Base-by-base conservation (phyloP, 2,113 vertebrate species). In the Todiramphus chloris region DNA sequence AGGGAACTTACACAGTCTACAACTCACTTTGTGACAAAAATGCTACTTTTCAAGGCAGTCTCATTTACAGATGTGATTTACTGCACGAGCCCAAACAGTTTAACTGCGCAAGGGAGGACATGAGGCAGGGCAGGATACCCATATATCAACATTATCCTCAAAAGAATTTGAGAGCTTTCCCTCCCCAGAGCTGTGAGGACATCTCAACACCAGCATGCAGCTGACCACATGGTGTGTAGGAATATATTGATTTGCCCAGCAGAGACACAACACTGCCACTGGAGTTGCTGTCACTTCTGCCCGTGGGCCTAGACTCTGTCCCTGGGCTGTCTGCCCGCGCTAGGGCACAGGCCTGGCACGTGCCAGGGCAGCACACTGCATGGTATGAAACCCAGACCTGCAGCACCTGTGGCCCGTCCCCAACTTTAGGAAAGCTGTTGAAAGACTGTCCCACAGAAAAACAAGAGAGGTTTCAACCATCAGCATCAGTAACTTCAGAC, bases 181-280 rank as follows among this genome's bases (percentile, higher is more conserved):
- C 0, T 0, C 33, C 15, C 35, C 19, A 8, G 35, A 91, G 13
- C 28, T 70, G 23, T 24, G 41, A 78, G 43, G 25, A 21, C 37
- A 28, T 56, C 64, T 87, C 69, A 82, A 27, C 43, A 75, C 16
- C 56, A 76, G 67, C 67, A 60, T 11, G 39, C 27, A 64, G 58
- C 1, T 41, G 28, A 59, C 30, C 20, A 70, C 30, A 50, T 2
- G 0, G 13, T 7, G 5, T 28, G 1, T 18, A 81, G 23, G 41
- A 66, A 87, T 6, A n/a, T 11, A 10, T 9, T 35, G 37, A 33
- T 56, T 15, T 60, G 33, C 72, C 76, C 27, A 90, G 55, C 27
- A 73, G 16, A 44, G 30, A 58, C 15, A 58, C 16, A 58, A 31
- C 16, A 16, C 0, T 0, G 1, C 21, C 3, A 1, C 5, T 51